Base-by-base conservation (phyloP, 2,888 invertebrate species). In the Lepidocyrtoides sp. region DNA sequence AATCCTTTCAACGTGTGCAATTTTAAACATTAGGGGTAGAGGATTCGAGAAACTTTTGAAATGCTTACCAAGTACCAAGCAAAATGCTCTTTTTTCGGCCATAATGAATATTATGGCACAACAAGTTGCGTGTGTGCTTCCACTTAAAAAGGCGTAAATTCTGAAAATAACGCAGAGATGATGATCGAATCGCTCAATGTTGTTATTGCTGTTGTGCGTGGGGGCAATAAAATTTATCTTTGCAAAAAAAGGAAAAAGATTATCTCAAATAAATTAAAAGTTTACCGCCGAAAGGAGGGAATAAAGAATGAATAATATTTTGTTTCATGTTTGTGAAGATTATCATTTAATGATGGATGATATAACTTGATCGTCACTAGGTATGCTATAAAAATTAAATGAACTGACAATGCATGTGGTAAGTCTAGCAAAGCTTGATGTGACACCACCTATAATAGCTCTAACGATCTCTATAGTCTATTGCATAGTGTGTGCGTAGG, bases 201-300 rank as follows among this genome's bases (percentile, higher is more conserved):
- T 77, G 29, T 48, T 69, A 66, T 44, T 23, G 29, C 17, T 69
- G 57, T 32, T 32, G 82, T 84, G 83, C 69, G 79, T 79, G 69
- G 83, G 83, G 10, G 83, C 83, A 69, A 69, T 84, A 84, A 84
- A 84, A 51, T 69, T 69, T 69, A 48, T 51, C 48, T 69, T 7
- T 5, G 32, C 26, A 41, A 66, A 48, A 84, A 63, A 36, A 17
- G 51, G 83, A 69, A 54, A 77, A 60, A 26, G 12, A 60, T 10
- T n/a, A 48, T 36, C 41, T 12, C 36, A 44, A 36, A 36, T 26
- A 57, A 60, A 63, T 51, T 66, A 69, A 51, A 29, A 63, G 20
- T 83, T 10, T 63, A 60, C n/a, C 41, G 32, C 17, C 14, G n/a
- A n/a, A n/a, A n/a, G n/a, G n/a, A n/a, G n/a, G n/a, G n/a, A n/a